These are phyloP conservation scores for Ypsolopha sequella DNA, from an alignment of 2,888 invertebrate species.

Conservation along the genomic window DNA sequence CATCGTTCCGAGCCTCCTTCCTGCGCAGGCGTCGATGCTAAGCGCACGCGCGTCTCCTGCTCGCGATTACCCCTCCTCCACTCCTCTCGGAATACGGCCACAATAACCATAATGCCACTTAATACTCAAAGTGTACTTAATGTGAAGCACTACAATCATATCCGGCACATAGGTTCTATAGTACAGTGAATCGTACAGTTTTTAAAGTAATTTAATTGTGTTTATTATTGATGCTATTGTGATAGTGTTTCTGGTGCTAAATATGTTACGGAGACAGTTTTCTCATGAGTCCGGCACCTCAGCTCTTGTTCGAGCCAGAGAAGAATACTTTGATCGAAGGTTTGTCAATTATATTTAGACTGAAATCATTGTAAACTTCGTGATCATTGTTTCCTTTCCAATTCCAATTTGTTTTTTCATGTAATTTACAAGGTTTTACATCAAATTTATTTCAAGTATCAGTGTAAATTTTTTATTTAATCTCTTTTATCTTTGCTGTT, in stretches of 20 bases:
- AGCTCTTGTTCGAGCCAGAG: slow-evolving; percentile 43
- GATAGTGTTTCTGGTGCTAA: slow-evolving; percentile 6
- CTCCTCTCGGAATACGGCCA: too few species aligned
- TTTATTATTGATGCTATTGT: too few species aligned
- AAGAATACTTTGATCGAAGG: slow-evolving; percentile 54
- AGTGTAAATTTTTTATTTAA: not conserved
- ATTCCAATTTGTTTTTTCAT: slow-evolving; percentile 5
- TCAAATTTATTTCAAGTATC: slow-evolving; percentile 2
- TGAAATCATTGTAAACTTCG: too few species aligned
- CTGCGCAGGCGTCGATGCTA: too few species aligned
- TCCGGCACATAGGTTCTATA: not conserved
- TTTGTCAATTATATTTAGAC: slow-evolving; percentile 22
- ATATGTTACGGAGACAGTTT: slow-evolving; percentile 46
- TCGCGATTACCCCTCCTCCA: too few species aligned
- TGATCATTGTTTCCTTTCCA: slow-evolving; percentile 8
- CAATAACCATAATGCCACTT: too few species aligned
- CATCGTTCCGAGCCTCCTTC: too few species aligned
- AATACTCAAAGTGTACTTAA: not conserved
- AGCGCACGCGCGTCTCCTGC: too few species aligned
- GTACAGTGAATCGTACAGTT: not conserved
- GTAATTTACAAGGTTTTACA: too few species aligned
- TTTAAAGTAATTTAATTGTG: not conserved
- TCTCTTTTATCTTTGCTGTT: not conserved
- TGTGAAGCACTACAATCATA: not conserved
- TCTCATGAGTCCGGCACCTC: slow-evolving; percentile 59